Evolutionary conservation across 2,797 vertebrate species (phyloP).

Genomic region (Oryzias sinensis): DNA sequence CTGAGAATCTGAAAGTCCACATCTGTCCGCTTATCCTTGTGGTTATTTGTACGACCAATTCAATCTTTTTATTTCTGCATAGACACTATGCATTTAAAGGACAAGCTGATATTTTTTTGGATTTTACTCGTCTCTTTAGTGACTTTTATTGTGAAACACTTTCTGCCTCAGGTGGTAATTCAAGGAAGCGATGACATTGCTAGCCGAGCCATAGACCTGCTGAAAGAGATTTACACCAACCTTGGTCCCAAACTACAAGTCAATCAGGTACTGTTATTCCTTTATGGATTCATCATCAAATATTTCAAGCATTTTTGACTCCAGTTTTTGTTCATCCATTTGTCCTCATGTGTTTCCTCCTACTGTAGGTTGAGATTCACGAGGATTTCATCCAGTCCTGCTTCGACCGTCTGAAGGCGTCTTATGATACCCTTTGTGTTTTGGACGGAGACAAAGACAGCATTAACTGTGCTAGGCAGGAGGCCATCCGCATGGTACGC

Average conservation of each 20-base stretch:
- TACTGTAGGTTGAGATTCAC: conserved; percentile 93
- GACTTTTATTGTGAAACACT: neutral
- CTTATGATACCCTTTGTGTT: conserved; percentile 96
- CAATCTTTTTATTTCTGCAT: too few relatives aligned
- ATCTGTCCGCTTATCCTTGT: too few relatives aligned
- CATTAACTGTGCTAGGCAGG: conserved; percentile 97
- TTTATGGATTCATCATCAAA: neutral
- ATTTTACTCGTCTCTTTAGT: neutral
- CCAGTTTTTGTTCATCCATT: neutral
- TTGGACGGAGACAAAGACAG: conserved; percentile 99
- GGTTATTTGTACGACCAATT: too few relatives aligned
- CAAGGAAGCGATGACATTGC: conserved; percentile 99
- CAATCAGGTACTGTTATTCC: conserved; percentile 85
- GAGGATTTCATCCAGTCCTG: conserved; percentile 99
- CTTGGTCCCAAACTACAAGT: conserved; percentile 98
- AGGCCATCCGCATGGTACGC: conserved; percentile 98
- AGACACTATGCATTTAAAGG: too few relatives aligned
- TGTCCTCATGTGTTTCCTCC: neutral
- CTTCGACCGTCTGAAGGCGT: conserved; percentile 98
- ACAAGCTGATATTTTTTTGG: too few relatives aligned
- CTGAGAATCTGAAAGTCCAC: too few relatives aligned
- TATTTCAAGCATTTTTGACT: neutral
- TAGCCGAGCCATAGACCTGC: conserved; percentile 95
- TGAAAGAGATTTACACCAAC: conserved; percentile 99
- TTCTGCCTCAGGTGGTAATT: conserved; percentile 89